Evolutionary conservation across 23 tunicate genomes (phyloP).

Genomic region (Oikopleura vanhoeffeni): DNA sequence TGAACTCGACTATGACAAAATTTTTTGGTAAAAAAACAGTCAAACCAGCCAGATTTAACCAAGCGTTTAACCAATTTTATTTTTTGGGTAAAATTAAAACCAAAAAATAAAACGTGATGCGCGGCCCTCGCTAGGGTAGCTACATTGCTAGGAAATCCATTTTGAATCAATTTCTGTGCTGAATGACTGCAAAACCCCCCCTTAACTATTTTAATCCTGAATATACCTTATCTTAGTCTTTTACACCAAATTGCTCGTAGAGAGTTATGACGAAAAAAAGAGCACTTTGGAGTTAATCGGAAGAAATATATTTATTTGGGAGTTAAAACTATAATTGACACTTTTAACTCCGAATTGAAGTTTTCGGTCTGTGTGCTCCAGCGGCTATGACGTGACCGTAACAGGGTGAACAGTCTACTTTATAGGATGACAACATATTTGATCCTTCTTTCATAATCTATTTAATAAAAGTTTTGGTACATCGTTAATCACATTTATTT

Average conservation of each 20-base stretch:
- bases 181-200: too few species aligned
- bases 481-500: too few species aligned
- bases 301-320: too few species aligned
- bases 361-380: neutral
- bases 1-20: neutral
- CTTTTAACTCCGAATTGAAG: neutral
- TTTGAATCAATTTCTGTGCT: too few species aligned
- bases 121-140: neutral
- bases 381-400: neutral
- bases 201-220: too few species aligned
- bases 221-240: too few species aligned
- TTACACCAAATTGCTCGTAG: neutral
- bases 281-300: too few species aligned
- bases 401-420: neutral
- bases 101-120: neutral
- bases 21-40: too few species aligned
- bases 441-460: neutral
- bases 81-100: too few species aligned
- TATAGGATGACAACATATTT: neutral
- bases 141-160: too few species aligned
- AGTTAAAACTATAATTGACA: neutral
- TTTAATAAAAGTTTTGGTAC: neutral
- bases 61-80: too few species aligned
- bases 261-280: neutral
- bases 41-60: too few species aligned